Evolutionary conservation across 2,113 vertebrate genomes (phyloP).

Genomic region (Nothobranchius furzeri): DNA sequence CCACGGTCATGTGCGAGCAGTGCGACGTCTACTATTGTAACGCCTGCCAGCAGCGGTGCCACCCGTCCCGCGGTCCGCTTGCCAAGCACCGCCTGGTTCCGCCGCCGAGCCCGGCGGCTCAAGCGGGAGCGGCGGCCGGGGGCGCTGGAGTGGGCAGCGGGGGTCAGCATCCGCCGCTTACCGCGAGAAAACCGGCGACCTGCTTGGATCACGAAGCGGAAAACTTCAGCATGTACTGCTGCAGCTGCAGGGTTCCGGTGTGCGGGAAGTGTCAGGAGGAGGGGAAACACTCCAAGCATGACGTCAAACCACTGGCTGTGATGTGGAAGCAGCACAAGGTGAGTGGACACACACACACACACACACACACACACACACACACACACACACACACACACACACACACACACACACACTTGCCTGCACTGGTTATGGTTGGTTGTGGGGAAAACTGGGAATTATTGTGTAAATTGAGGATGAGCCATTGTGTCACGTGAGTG

Average conservation of each 20-base stretch:
- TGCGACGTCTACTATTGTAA: slow-evolving; percentile 93
- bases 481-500: too few species aligned
- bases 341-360: slow-evolving; percentile 43
- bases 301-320: slow-evolving; percentile 87
- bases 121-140: slow-evolving; percentile 8
- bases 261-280: slow-evolving; percentile 93
- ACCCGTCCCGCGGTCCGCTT: slow-evolving; percentile 92
- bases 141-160: slow-evolving; percentile 16
- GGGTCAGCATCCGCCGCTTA: slow-evolving; percentile 53
- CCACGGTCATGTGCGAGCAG: slow-evolving; percentile 90
- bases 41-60: slow-evolving; percentile 92
- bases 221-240: slow-evolving; percentile 93
- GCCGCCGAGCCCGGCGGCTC: slow-evolving; percentile 50
- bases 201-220: slow-evolving; percentile 95
- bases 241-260: slow-evolving; percentile 87
- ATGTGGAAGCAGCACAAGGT: slow-evolving; percentile 99
- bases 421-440: too few species aligned
- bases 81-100: slow-evolving; percentile 91
- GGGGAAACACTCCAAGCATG: slow-evolving; percentile 89
- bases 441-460: too few species aligned
- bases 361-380: not conserved
- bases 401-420: too few species aligned
- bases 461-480: too few species aligned
- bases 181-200: slow-evolving; percentile 82
- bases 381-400: not conserved